Evolutionary conservation across 2,888 invertebrate genomes (phyloP).

Genomic region (Drosophila hamatofila): DNA sequence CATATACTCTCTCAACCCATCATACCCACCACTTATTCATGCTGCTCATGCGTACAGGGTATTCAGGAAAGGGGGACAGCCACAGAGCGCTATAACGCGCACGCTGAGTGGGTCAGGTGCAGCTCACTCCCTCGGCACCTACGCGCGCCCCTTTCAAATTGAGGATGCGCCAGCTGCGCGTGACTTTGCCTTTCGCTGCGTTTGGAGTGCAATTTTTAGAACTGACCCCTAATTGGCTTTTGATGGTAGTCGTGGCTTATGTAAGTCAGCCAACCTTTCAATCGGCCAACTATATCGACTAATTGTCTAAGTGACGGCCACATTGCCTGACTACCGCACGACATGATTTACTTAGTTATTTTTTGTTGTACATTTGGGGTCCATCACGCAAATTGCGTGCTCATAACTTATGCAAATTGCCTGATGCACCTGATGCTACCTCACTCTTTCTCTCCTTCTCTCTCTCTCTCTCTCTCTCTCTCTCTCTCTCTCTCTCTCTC

Average conservation of each 20-base stretch:
- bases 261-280: constrained; percentile 35
- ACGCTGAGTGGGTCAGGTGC: constrained; percentile 83
- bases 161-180: constrained; percentile 70
- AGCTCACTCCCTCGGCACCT: constrained; percentile 23
- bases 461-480: background rate
- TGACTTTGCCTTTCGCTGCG: constrained; percentile 54
- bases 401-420: constrained; percentile 56
- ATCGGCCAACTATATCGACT: constrained; percentile 19
- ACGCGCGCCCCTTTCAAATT: background rate
- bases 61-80: constrained; percentile 13
- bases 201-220: constrained; percentile 65
- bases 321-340: constrained; percentile 6
- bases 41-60: background rate
- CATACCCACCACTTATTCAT: background rate
- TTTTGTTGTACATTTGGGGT: constrained; percentile 7
- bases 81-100: constrained; percentile 39
- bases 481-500: background rate
- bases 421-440: constrained; percentile 11
- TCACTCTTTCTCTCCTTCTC: background rate
- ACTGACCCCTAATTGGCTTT: constrained; percentile 78
- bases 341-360: constrained; percentile 30
- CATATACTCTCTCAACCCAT: too few relatives aligned
- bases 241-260: constrained; percentile 39
- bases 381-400: constrained; percentile 52
- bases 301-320: background rate